phyloP scores from a whole-genome alignment of 1,140 invertebrate genomes.

The Hyphantria cunea region DNA sequence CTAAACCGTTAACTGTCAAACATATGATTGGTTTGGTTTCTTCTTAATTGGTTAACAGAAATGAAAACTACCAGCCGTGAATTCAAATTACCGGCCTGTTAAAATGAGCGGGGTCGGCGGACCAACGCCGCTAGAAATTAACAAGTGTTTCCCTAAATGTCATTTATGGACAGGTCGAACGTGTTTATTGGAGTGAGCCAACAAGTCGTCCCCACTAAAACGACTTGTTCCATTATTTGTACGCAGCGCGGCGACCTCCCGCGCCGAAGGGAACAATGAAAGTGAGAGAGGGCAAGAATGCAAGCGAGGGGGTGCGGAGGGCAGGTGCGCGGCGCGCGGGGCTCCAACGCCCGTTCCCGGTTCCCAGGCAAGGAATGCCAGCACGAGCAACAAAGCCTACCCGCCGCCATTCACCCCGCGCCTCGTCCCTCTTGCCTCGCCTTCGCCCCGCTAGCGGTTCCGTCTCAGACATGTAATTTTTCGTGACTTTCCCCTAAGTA shows the following conservation, averaged over 20 bases:
- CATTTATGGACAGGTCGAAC: constrained; percentile 62
- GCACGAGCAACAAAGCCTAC: constrained; percentile 76
- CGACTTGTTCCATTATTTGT: constrained; percentile 74
- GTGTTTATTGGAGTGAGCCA: constrained; percentile 70
- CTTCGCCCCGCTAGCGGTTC: constrained; percentile 51
- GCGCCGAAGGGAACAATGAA: constrained; percentile 76
- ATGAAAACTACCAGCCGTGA: constrained; percentile 21
- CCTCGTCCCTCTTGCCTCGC: constrained; percentile 23
- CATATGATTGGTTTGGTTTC: constrained; percentile 45
- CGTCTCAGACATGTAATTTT: constrained; percentile 64
- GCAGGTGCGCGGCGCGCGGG: constrained; percentile 36
- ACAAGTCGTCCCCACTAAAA: constrained; percentile 57
- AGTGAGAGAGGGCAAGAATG: constrained; percentile 79
- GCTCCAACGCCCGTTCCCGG: constrained; percentile 55
- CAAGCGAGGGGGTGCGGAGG: constrained; percentile 39
- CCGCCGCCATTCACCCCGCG: constrained; percentile 69
- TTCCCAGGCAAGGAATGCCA: constrained; percentile 79
- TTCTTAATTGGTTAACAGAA: constrained; percentile 24
- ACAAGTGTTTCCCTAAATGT: constrained; percentile 60
- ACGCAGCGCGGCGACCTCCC: constrained; percentile 71
- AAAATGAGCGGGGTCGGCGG: constrained; percentile 12
- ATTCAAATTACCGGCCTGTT: constrained; percentile 6
- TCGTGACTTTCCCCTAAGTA: constrained; percentile 65
- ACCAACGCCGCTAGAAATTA: constrained; percentile 31
- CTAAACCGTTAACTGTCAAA: constrained; percentile 45